Evolutionary conservation across 2,797 vertebrate species (phyloP).

Genomic region (Clarias fuscus): DNA sequence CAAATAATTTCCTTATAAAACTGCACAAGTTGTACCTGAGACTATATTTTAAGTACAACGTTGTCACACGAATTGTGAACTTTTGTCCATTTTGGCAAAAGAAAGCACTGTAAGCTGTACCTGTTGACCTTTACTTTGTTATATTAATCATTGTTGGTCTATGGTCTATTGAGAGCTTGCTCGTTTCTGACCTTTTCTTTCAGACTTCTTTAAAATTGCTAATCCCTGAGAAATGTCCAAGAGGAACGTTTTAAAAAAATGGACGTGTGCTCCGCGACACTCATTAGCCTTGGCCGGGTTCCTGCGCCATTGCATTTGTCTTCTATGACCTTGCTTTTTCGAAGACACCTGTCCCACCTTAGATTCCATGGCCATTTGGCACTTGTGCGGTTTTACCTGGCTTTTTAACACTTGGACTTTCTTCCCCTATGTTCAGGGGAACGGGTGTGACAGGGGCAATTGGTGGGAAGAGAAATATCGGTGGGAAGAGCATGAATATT

Average conservation of each 20-base stretch:
- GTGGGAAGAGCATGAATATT: not conserved
- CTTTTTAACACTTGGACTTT: not conserved
- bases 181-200: not conserved
- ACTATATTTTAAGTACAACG: too few relatives aligned
- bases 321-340: slow-evolving; percentile 20
- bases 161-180: not conserved
- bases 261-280: not conserved
- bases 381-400: not conserved
- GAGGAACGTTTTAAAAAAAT: not conserved
- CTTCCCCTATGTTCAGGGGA: not conserved
- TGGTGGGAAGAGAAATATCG: not conserved
- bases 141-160: not conserved
- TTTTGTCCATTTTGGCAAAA: not conserved
- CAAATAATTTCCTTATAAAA: too few relatives aligned
- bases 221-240: not conserved
- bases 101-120: not conserved
- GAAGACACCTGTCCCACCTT: not conserved
- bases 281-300: slow-evolving; percentile 23
- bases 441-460: not conserved
- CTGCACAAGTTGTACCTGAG: too few relatives aligned
- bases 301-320: not conserved
- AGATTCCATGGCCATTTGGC: not conserved
- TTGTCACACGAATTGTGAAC: too few relatives aligned
- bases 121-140: not conserved
- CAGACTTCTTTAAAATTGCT: not conserved